These are phyloP conservation scores for Malachius bipustulatus DNA, from an alignment of 2,888 invertebrate genomes.

Conservation along the genomic window DNA sequence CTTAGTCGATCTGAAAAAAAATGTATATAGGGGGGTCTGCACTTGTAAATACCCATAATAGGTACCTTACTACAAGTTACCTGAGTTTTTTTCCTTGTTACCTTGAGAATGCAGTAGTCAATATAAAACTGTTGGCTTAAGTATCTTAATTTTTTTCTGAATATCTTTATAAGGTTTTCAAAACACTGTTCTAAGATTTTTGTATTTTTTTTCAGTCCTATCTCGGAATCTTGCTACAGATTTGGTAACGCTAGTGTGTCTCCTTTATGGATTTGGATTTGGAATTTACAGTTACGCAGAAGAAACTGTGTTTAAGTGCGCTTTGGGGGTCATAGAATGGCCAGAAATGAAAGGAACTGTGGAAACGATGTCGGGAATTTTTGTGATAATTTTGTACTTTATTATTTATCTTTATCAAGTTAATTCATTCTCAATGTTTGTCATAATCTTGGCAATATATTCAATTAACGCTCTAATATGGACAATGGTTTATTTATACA, in stretches of 20 bases:
- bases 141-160: not conserved
- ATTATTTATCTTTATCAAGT: not conserved
- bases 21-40: too few species aligned
- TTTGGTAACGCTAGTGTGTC: not conserved
- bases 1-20: too few species aligned
- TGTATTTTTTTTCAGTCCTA: too few species aligned
- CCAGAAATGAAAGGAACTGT: not conserved
- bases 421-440: not conserved
- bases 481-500: not conserved
- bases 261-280: not conserved
- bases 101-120: too few species aligned
- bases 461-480: not conserved
- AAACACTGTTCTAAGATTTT: too few species aligned
- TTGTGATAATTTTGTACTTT: not conserved
- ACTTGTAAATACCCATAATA: too few species aligned
- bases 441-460: not conserved
- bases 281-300: not conserved
- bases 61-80: too few species aligned
- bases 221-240: not conserved
- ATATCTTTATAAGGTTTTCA: too few species aligned
- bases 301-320: not conserved
- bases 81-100: too few species aligned
- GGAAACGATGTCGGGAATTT: not conserved
- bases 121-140: not conserved
- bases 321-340: constrained; percentile 2